Conservation (phyloP, 2,113 vertebrate species). For the Ancistrus triradiatus region DNA sequence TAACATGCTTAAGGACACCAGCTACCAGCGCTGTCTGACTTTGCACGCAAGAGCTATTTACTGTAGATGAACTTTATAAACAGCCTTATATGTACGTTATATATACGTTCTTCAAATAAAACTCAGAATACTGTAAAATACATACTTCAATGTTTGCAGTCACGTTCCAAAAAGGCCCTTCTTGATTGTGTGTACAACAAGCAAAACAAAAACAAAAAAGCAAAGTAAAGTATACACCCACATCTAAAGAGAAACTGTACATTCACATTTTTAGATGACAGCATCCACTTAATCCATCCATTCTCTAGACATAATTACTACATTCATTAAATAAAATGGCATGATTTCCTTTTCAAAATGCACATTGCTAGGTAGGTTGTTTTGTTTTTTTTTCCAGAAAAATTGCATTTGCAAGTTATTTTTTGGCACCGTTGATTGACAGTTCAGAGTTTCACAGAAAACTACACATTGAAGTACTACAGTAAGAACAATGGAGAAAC, state of each 20-base stretch:
- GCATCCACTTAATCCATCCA: slow-evolving; percentile 14
- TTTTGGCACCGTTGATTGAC: slow-evolving; percentile 19
- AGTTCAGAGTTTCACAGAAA: neutral
- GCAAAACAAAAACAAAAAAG: no score
- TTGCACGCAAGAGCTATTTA: neutral
- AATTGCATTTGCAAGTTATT: neutral
- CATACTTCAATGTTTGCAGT: slow-evolving; percentile 50
- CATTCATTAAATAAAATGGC: no score
- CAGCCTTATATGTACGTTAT: neutral
- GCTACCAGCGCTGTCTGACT: neutral
- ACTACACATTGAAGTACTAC: neutral
- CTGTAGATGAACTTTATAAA: slow-evolving; percentile 7
- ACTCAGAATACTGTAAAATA: slow-evolving; percentile 52
- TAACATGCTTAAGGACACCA: slow-evolving; percentile 2
- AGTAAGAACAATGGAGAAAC: no score
- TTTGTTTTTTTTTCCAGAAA: no score
- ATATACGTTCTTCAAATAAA: neutral
- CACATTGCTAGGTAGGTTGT: no score
- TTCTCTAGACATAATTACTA: no score
- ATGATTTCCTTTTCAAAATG: no score
- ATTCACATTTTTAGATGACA: slow-evolving; percentile 42
- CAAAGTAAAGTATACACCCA: slow-evolving; percentile 26
- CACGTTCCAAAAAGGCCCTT: slow-evolving; percentile 49
- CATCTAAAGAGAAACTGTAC: slow-evolving; percentile 51
- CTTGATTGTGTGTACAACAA: slow-evolving; percentile 53